A percentile compares a stretch with the other conserved stretches of the same genome.
phyloP scores from a whole-genome alignment of 2,113 vertebrate species.

The Suricata suricatta region DNA sequence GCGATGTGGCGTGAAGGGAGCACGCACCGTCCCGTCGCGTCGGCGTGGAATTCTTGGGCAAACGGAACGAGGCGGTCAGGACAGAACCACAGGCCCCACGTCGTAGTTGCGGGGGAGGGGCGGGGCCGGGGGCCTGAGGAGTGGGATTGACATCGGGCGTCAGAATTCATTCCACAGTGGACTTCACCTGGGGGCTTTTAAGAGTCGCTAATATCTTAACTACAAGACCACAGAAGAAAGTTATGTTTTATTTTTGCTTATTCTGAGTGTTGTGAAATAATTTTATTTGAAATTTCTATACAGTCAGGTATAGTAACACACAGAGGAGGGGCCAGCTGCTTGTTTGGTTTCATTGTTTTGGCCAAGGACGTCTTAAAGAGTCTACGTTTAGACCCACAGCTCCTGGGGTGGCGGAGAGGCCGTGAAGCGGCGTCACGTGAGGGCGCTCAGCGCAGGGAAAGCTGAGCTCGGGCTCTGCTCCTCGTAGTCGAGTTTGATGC shows the following conservation, averaged over 20 bases:
- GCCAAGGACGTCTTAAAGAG: background rate
- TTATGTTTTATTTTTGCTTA: background rate
- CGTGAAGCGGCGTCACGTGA: background rate
- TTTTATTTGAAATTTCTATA: background rate
- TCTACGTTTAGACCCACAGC: background rate
- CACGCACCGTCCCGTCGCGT: accelerated
- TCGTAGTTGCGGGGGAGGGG: too few species aligned
- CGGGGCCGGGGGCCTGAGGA: background rate
- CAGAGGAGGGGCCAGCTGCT: background rate
- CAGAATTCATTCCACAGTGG: accelerated
- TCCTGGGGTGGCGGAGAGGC: background rate
- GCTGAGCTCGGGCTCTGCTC: background rate
- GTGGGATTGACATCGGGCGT: too few species aligned
- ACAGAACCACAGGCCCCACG: accelerated
- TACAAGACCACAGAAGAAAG: background rate
- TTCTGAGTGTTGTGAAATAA: background rate
- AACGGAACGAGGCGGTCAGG: background rate
- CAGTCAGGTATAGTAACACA: background rate
- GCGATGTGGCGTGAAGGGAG: accelerated
- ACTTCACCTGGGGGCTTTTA: background rate
- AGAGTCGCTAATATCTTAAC: background rate
- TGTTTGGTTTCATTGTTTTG: background rate
- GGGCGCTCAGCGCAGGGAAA: background rate
- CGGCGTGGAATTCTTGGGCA: accelerated
- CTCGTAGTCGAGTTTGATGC: background rate